Conservation (phyloP, 1,140 invertebrate genomes). For the Elymnias hypermnestra region DNA sequence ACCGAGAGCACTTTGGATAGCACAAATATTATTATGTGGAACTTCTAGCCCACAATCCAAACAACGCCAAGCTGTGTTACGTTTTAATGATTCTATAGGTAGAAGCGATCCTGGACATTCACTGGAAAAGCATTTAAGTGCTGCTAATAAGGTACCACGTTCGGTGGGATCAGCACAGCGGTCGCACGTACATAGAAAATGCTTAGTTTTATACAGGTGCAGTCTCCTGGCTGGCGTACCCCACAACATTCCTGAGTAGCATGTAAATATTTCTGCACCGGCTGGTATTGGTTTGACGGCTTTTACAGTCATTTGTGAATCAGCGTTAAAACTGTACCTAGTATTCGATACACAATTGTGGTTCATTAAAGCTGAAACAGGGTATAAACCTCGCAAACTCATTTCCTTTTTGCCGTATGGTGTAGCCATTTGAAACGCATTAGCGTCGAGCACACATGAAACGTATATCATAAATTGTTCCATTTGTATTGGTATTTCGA, state of each 20-base stretch:
- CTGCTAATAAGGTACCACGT: conserved; percentile 68
- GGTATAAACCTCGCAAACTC: conserved; percentile 83
- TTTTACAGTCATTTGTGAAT: conserved; percentile 78
- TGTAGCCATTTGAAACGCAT: conserved; percentile 82
- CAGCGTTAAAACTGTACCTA: conserved; percentile 78
- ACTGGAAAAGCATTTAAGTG: conserved; percentile 71
- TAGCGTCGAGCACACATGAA: conserved; percentile 82
- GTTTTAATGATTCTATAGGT: conserved; percentile 62
- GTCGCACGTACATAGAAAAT: conserved; percentile 83
- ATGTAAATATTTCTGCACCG: conserved; percentile 83
- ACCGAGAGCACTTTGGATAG: conserved; percentile 64
- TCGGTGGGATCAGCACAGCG: conserved; percentile 84
- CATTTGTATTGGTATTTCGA: conserved; percentile 76
- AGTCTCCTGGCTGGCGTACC: conserved; percentile 80
- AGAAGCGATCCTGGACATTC: conserved; percentile 64
- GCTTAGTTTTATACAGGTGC: conserved; percentile 83
- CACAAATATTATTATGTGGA: conserved; percentile 54
- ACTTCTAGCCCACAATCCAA: conserved; percentile 64
- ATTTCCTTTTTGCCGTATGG: conserved; percentile 68
- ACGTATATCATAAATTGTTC: conserved; percentile 78
- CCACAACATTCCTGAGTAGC: conserved; percentile 85
- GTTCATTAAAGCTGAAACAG: conserved; percentile 83
- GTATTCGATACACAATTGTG: conserved; percentile 87
- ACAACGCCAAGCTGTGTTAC: conserved; percentile 69
- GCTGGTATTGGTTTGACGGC: conserved; percentile 79